Conservation (phyloP, 2,888 invertebrate genomes). For the Lumbricus terrestris region DNA sequence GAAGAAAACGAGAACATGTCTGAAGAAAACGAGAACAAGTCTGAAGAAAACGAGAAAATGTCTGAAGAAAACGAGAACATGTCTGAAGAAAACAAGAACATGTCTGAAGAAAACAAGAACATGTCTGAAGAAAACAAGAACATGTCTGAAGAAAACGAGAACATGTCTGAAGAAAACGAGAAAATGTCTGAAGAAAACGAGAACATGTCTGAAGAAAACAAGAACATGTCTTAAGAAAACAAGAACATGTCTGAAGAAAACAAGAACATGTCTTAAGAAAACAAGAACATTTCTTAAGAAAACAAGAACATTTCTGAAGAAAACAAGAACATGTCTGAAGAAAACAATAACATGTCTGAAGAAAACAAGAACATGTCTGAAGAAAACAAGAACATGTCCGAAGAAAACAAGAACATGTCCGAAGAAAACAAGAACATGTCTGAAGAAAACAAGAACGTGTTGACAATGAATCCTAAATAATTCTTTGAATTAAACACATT, state of each 20-base stretch:
- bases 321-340: slow-evolving; percentile 39
- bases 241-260: slow-evolving; percentile 40
- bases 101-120: slow-evolving; percentile 39
- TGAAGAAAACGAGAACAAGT: slow-evolving; percentile 27
- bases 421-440: slow-evolving; percentile 38
- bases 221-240: too few relatives aligned
- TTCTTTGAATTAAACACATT: background rate
- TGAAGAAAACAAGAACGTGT: slow-evolving; percentile 16
- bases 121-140: slow-evolving; percentile 31
- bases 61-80: slow-evolving; percentile 39
- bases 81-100: slow-evolving; percentile 39
- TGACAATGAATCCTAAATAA: background rate
- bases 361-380: slow-evolving; percentile 39
- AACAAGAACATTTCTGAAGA: slow-evolving; percentile 41
- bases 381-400: slow-evolving; percentile 39
- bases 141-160: slow-evolving; percentile 39
- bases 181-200: slow-evolving; percentile 31
- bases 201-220: slow-evolving; percentile 39
- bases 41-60: too few relatives aligned
- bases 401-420: slow-evolving; percentile 39
- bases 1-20: slow-evolving; percentile 38
- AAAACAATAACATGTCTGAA: slow-evolving; percentile 40
- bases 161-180: slow-evolving; percentile 39
- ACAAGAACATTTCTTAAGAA: too few relatives aligned
- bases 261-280: slow-evolving; percentile 39